These are phyloP conservation scores for Leptoteleia sp. DNA, from an alignment of 1,140 invertebrate species.

Conservation along the genomic window DNA sequence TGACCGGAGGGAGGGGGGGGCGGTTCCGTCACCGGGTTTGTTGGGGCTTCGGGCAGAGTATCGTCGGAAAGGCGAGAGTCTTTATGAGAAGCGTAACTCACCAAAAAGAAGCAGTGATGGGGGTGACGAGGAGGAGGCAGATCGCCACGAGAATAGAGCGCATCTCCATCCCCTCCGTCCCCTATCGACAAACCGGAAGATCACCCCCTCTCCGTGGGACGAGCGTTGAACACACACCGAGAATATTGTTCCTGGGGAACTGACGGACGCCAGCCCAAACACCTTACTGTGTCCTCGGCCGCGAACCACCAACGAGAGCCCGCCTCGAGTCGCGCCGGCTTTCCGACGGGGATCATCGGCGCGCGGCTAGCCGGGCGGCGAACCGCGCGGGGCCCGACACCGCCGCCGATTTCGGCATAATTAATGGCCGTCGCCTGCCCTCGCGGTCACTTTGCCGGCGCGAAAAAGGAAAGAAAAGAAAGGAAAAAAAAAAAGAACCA, in stretches of 20 bases:
- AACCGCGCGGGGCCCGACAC: no score
- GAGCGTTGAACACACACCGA: conserved; percentile 41
- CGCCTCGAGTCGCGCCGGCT: neutral
- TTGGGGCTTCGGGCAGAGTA: no score
- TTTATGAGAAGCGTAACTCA: conserved; percentile 77
- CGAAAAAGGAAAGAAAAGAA: no score
- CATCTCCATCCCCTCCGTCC: conserved; percentile 83
- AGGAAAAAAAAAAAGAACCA: no score
- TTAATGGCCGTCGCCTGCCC: no score
- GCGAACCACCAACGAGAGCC: conserved; percentile 9
- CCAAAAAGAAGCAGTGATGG: conserved; percentile 85
- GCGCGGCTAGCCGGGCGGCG: neutral
- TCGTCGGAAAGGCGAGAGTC: no score
- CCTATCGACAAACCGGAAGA: conserved; percentile 53
- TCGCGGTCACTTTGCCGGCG: no score
- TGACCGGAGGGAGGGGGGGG: no score
- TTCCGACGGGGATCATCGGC: conserved; percentile 18
- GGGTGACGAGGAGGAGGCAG: conserved; percentile 84
- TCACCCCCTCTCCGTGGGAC: conserved; percentile 56
- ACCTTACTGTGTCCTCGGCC: conserved; percentile 24
- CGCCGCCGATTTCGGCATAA: conserved; percentile 27
- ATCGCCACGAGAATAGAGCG: conserved; percentile 84
- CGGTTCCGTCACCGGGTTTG: no score
- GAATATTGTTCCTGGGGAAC: conserved; percentile 60
- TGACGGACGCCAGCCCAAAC: conserved; percentile 46